Evolutionary conservation across 2,888 invertebrate species (phyloP).

Genomic region (Onthophagus sagittarius): DNA sequence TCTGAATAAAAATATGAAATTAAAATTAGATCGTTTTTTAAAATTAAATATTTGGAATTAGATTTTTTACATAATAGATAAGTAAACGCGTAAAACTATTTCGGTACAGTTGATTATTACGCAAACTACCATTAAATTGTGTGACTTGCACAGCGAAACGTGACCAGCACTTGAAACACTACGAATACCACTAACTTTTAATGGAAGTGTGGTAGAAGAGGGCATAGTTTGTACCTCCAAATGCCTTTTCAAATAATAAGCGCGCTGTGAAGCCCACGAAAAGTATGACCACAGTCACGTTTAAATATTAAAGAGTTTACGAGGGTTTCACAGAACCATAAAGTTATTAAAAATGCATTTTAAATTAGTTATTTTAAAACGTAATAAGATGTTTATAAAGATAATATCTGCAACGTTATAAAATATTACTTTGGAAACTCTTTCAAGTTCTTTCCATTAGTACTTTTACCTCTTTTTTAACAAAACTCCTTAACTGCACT

Average conservation of each 20-base stretch:
- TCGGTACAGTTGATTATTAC: background rate
- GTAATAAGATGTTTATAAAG: too few relatives aligned
- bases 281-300: background rate
- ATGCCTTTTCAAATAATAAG: background rate
- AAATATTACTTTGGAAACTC: background rate
- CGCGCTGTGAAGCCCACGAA: background rate
- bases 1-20: background rate
- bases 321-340: background rate
- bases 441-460: background rate
- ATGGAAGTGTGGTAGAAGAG: background rate
- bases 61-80: too few relatives aligned
- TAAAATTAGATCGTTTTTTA: too few relatives aligned
- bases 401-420: background rate
- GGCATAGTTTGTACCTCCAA: background rate
- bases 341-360: background rate
- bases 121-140: background rate
- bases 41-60: too few relatives aligned
- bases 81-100: background rate
- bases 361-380: background rate
- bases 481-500: background rate
- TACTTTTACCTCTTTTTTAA: background rate
- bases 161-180: background rate
- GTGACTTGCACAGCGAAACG: background rate
- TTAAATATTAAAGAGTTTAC: background rate
- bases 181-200: background rate